phyloP scores from a whole-genome alignment of 2,888 invertebrate genomes.

The Mythimna lalbum region DNA sequence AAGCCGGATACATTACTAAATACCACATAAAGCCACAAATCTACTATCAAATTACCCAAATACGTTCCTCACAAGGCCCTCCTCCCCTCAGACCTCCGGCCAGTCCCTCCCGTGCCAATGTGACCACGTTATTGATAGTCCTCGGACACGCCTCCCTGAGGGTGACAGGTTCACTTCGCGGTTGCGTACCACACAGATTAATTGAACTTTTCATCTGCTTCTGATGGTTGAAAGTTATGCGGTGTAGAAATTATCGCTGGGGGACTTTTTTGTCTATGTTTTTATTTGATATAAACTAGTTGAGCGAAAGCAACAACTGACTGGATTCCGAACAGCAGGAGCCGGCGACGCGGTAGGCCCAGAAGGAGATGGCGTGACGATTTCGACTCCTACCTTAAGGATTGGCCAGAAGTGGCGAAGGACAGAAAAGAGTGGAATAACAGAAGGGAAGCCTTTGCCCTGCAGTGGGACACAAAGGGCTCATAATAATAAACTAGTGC shows the following conservation, averaged over 20 bases:
- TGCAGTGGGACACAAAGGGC: too few relatives aligned
- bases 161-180: slow-evolving; percentile 55
- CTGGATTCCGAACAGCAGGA: too few relatives aligned
- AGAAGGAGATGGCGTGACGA: too few relatives aligned
- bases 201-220: slow-evolving; percentile 47
- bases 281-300: too few relatives aligned
- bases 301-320: too few relatives aligned
- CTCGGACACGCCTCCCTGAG: slow-evolving; percentile 52
- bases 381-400: too few relatives aligned
- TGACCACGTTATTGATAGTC: slow-evolving; percentile 50
- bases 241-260: neutral
- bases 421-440: too few relatives aligned
- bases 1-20: neutral
- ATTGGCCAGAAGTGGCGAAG: too few relatives aligned
- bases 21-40: neutral
- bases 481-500: too few relatives aligned
- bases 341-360: too few relatives aligned
- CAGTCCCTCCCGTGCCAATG: slow-evolving; percentile 24
- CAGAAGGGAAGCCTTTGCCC: too few relatives aligned
- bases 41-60: slow-evolving; percentile 11
- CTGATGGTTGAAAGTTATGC: slow-evolving; percentile 27
- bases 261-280: slow-evolving; percentile 10
- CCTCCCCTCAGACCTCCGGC: slow-evolving; percentile 5
- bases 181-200: slow-evolving; percentile 55
- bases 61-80: slow-evolving; percentile 8